Evolutionary conservation across 2,113 vertebrate genomes (phyloP).

Genomic region (Pogonocichla stellata): DNA sequence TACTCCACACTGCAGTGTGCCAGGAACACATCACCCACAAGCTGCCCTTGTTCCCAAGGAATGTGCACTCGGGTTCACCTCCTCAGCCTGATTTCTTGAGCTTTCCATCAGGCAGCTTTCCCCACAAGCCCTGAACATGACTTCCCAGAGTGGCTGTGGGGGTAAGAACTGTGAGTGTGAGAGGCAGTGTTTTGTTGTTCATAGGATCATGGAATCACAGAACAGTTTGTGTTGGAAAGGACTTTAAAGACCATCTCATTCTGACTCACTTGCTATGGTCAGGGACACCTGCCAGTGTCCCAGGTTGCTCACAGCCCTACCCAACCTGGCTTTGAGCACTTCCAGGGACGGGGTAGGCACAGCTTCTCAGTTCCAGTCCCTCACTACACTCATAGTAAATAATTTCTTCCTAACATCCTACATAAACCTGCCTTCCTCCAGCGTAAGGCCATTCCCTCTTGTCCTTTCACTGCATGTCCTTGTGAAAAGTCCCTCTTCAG

Average conservation of each 20-base stretch:
- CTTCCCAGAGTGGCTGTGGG: rapidly evolving
- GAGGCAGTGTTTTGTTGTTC: background rate
- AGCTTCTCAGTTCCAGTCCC: background rate
- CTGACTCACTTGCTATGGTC: background rate
- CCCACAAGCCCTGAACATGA: rapidly evolving
- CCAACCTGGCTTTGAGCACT: background rate
- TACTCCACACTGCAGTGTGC: background rate
- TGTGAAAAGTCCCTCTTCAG: background rate
- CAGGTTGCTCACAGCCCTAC: background rate
- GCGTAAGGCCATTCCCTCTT: background rate
- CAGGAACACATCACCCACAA: background rate
- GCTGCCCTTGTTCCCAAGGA: background rate
- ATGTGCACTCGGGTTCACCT: background rate
- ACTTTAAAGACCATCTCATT: background rate
- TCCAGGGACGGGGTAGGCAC: background rate
- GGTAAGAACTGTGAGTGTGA: background rate
- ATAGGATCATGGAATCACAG: background rate
- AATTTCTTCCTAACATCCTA: background rate
- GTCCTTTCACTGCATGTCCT: background rate
- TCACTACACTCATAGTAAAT: background rate
- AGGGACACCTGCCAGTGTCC: background rate
- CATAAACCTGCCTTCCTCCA: background rate
- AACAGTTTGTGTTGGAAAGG: background rate
- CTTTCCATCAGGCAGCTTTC: background rate
- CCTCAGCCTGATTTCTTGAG: background rate